Evolutionary conservation across 2,888 invertebrate genomes (phyloP).

Genomic region (Netelia virgata): DNA sequence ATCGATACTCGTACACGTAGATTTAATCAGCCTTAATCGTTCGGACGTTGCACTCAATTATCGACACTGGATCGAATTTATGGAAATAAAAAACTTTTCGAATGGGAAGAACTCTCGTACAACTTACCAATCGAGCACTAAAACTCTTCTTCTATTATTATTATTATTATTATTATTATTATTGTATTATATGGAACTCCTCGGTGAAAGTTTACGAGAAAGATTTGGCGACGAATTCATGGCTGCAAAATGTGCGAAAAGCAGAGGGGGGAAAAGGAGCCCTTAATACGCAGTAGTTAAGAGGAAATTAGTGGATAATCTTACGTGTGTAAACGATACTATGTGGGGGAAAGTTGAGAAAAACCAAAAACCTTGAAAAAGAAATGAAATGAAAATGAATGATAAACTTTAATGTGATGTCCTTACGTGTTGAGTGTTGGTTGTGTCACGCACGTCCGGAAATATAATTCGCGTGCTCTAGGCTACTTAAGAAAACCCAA

Average conservation of each 20-base stretch:
- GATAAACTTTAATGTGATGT: constrained; percentile 77
- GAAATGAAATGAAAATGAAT: constrained; percentile 21
- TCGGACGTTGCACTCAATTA: constrained; percentile 36
- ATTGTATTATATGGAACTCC: constrained; percentile 11
- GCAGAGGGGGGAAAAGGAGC: constrained; percentile 55
- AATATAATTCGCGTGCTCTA: constrained; percentile 55
- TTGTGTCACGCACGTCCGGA: constrained; percentile 70
- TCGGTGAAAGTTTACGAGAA: constrained; percentile 15
- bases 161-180: constrained; percentile 10
- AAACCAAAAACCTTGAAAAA: constrained; percentile 19
- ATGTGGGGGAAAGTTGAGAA: constrained; percentile 27
- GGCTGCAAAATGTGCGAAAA: constrained; percentile 15
- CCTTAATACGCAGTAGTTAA: constrained; percentile 61
- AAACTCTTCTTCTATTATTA: not conserved
- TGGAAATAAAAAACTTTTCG: not conserved
- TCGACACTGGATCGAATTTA: constrained; percentile 4
- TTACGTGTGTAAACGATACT: constrained; percentile 19
- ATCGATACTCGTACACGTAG: constrained; percentile 55
- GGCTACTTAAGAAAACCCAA: constrained; percentile 31
- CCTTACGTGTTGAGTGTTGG: constrained; percentile 78
- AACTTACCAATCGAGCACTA: not conserved
- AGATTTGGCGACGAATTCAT: constrained; percentile 25
- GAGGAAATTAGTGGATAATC: constrained; percentile 27
- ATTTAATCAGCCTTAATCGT: constrained; percentile 48
- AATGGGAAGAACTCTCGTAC: not conserved